Percentiles rank a stretch among this genome's conserved stretches.
Conservation (phyloP, 2,888 invertebrate genomes). For the Trisateles emortualis region DNA sequence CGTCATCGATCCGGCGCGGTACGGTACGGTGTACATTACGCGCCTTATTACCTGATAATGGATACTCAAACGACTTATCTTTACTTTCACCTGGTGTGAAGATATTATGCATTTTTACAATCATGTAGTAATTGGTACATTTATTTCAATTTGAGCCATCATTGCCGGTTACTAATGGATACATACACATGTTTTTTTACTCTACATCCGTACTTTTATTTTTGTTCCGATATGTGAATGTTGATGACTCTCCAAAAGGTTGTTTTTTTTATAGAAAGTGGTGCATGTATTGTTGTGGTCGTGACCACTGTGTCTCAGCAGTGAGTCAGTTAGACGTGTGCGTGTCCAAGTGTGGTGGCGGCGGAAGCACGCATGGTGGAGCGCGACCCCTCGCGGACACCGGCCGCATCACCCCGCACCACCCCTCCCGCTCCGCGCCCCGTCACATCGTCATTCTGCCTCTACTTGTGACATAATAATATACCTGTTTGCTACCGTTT, state of each 20-base stretch:
- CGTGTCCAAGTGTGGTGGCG: constrained; percentile 19
- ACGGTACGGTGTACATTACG: constrained; percentile 46
- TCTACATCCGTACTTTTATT: constrained; percentile 4
- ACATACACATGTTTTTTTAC: neutral
- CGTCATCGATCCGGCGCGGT: constrained; percentile 39
- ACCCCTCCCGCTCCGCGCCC: neutral
- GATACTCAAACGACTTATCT: constrained; percentile 25
- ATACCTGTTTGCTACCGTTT: neutral
- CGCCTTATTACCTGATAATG: constrained; percentile 40
- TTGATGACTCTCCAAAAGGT: neutral
- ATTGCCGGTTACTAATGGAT: neutral
- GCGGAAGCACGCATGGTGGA: constrained; percentile 48
- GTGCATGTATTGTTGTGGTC: constrained; percentile 2
- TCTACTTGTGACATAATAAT: neutral
- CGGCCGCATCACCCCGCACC: neutral
- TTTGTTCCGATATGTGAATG: neutral
- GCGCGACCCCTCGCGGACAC: constrained; percentile 34
- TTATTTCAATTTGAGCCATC: neutral
- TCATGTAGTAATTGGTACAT: neutral
- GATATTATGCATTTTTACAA: neutral
- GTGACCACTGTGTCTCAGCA: constrained; percentile 9
- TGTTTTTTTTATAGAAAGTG: constrained; percentile 2
- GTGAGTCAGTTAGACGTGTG: constrained; percentile 26
- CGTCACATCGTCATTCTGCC: constrained; percentile 1
- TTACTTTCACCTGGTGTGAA: constrained; percentile 38